phyloP scores from a whole-genome alignment of 2,113 vertebrate genomes.

The Tinamus guttatus region DNA sequence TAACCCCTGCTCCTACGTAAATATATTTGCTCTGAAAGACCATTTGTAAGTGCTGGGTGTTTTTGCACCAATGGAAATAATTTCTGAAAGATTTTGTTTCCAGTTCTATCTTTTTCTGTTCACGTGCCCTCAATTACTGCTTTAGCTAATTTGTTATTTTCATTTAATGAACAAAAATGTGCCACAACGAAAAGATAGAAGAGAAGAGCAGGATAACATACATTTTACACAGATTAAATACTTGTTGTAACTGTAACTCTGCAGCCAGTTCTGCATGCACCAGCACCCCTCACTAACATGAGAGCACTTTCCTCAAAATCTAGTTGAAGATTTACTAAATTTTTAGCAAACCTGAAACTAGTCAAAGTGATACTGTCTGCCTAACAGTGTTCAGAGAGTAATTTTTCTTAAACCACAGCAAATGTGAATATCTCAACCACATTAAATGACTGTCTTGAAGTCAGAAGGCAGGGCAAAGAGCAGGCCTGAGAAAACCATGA shows the following conservation, averaged over 20 bases:
- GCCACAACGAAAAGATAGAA: neutral
- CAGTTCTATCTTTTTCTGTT: neutral
- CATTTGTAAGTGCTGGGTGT: neutral
- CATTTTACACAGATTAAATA: neutral
- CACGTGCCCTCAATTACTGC: neutral
- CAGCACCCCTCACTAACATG: neutral
- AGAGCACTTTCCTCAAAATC: neutral
- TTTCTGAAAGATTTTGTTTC: neutral
- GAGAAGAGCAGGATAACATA: neutral
- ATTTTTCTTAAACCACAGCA: neutral
- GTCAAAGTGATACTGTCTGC: neutral
- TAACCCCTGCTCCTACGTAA: neutral
- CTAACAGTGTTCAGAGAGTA: neutral
- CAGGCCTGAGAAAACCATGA: neutral
- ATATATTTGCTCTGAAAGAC: neutral
- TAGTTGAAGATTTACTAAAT: no score
- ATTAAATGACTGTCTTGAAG: neutral
- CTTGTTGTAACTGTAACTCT: neutral
- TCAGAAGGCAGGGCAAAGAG: neutral
- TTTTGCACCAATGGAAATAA: fast-evolving
- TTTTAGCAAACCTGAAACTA: neutral
- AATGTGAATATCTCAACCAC: neutral
- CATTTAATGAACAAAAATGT: neutral
- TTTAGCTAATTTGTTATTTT: neutral
- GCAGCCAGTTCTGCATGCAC: neutral